Evolutionary conservation across 2,888 invertebrate species (phyloP), one percentile per base, ranked within the genome.

Genomic region (Melangyna quadrimaculata): DNA sequence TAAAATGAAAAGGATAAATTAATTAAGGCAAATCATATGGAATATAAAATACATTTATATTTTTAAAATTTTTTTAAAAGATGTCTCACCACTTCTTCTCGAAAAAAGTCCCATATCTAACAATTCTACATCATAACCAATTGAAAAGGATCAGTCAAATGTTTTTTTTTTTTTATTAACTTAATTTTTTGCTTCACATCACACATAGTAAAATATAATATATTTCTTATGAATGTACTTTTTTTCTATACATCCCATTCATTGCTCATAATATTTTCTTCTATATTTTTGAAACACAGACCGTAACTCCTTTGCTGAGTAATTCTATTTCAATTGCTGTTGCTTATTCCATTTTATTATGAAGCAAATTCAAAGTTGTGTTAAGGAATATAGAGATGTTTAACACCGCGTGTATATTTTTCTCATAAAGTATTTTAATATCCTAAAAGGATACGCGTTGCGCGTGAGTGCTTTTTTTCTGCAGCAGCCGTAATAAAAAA

Each of bases 361-460:
- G 1, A 24, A 53, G 9, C 3, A 55, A n/a, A 32, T 55, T 17
- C 1, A n/a, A 55, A 27, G 9, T n/a, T 32, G 14, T 5, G 29
- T 12, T 9, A 48, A n/a, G 14, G 9, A 12, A 51, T 12, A 4
- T n/a, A 48, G 29, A 32, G n/a, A 51, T 32, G 35, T 51, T 51
- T 35, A n/a, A 22, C 45, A 22, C 45, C 32, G 24, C 35, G 48
- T 19, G n/a, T 17, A 43, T 19, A 9, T 19, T 4, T 37, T 37
- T 48, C 22, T 17, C 24, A 19, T 51, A 37, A 24, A 51, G 51
- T 51, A 51, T 67, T 51, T 51, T 35, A 51, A 67, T 67, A 51
- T 67, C 32, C 6, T 51, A 51, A 51, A 67, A 67, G 67, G 67
- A 19, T 67, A 14, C 45, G 37, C 2, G 2, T 37, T 63, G 35